Base-by-base conservation (phyloP, 2,888 invertebrate species). In the Crossocerus cetratus region DNA sequence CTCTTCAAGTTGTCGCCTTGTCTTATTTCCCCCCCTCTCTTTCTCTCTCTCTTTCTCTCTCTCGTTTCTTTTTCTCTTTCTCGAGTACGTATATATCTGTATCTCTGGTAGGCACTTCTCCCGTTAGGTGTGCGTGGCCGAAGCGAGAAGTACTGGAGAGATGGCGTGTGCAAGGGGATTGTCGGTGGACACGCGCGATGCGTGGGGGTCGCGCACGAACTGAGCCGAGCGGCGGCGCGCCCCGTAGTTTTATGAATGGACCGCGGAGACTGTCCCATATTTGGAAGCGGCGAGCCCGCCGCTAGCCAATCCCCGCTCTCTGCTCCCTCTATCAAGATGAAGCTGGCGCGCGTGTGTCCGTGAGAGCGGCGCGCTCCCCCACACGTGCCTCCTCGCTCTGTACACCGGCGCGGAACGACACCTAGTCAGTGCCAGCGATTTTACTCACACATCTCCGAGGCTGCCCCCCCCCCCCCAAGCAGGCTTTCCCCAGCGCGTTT, bases 211-310 rank as follows among this genome's bases (percentile, higher is more conserved):
- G 88, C 91, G 91, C 92, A 91, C 91, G 88, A 90, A 92, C 92
- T 94, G 93, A 89, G 88, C 87, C 85, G 86, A 86, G 86, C 92
- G 92, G 91, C 94, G 91, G 93, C 94, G 94, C 94, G 93, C 92
- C 93, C 91, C 91, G 92, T 93, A 93, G 93, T 94, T 95, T 95
- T 95, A 95, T 95, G 94, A 95, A 95, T 95, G 95, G 94, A 94
- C 92, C 91, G 91, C 91, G 91, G 92, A 90, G 89, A 88, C 94
- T 94, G 94, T 94, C 94, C 95, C 95, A 94, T 95, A 94, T 95
- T 95, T 94, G 94, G 94, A 94, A 94, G 94, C 94, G 93, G 91
- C 91, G 90, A 91, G 91, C 90, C 90, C 88, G 74, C 90, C 83
- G 88, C 86, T 89, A 90, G 90, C 93, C 93, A 93, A 93, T 93